Evolutionary conservation across 2,888 invertebrate species (phyloP).

Genomic region (Vannuccia rotundouncinata): DNA sequence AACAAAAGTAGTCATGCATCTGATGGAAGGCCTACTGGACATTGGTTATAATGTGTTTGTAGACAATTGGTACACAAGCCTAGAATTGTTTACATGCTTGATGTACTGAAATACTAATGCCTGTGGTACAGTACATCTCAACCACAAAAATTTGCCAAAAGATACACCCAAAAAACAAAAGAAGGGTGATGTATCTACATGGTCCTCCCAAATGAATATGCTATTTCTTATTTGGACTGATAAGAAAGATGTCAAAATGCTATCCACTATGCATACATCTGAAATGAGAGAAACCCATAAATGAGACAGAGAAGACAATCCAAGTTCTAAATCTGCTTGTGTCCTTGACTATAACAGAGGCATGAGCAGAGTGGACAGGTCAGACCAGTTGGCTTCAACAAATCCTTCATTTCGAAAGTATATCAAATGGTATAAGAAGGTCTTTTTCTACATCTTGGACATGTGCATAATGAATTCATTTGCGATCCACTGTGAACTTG

Average conservation of each 20-base stretch:
- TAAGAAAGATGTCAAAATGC: neutral
- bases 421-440: slow-evolving; percentile 28
- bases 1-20: no score
- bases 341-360: slow-evolving; percentile 7
- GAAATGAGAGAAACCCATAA: neutral
- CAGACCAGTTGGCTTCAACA: slow-evolving; percentile 25
- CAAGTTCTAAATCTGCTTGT: slow-evolving; percentile 2
- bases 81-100: no score
- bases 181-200: neutral
- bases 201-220: neutral
- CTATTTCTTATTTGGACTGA: neutral
- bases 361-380: neutral
- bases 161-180: neutral
- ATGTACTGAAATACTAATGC: no score
- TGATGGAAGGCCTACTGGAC: no score
- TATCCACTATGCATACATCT: neutral
- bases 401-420: neutral
- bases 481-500: neutral
- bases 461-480: slow-evolving; percentile 27
- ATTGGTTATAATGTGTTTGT: no score
- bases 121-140: no score
- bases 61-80: no score
- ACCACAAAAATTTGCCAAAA: neutral
- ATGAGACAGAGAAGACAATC: no score
- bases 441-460: neutral